Percentiles rank a stretch among this genome's conserved stretches.
Conservation (phyloP, 2,797 vertebrate genomes). For the Craterocephalus amniculus region DNA sequence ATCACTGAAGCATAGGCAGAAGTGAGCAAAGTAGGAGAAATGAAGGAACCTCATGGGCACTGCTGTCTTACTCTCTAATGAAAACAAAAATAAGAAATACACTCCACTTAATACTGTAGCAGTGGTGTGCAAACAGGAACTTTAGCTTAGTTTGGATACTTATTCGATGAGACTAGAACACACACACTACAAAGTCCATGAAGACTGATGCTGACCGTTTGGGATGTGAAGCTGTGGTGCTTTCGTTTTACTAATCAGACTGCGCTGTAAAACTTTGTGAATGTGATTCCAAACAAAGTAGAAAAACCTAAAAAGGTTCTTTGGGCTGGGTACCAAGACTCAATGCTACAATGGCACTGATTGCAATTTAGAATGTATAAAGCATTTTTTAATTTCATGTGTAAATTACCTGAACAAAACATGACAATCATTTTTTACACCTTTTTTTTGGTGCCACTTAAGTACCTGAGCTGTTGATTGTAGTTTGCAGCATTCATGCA, state of each 20-base stretch:
- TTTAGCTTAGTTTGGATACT: slow-evolving; percentile 42
- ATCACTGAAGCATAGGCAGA: slow-evolving; percentile 73
- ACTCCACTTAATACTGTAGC: slow-evolving; percentile 24
- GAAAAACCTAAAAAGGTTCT: slow-evolving; percentile 13
- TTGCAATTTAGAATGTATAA: background rate
- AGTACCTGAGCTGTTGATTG: background rate
- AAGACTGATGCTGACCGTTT: slow-evolving; percentile 26
- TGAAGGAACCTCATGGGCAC: slow-evolving; percentile 54
- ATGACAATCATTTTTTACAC: background rate
- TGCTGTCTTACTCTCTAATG: slow-evolving; percentile 58
- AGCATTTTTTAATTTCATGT: no score
- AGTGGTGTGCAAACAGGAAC: slow-evolving; percentile 50
- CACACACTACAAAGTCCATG: slow-evolving; percentile 30
- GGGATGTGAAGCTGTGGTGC: slow-evolving; percentile 31
- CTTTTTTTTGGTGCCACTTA: background rate
- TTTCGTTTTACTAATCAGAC: slow-evolving; percentile 34
- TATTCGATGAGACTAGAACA: slow-evolving; percentile 35
- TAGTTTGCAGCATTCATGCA: background rate
- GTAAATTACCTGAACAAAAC: background rate
- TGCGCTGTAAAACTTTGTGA: slow-evolving; percentile 42
- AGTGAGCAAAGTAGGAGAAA: slow-evolving; percentile 68
- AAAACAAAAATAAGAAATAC: slow-evolving; percentile 55
- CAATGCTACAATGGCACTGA: background rate
- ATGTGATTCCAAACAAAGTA: slow-evolving; percentile 10
- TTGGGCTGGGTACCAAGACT: background rate